Evolutionary conservation across 2,113 vertebrate species (phyloP), one percentile per base, ranked within the genome.

Genomic region (Bubo bubo): DNA sequence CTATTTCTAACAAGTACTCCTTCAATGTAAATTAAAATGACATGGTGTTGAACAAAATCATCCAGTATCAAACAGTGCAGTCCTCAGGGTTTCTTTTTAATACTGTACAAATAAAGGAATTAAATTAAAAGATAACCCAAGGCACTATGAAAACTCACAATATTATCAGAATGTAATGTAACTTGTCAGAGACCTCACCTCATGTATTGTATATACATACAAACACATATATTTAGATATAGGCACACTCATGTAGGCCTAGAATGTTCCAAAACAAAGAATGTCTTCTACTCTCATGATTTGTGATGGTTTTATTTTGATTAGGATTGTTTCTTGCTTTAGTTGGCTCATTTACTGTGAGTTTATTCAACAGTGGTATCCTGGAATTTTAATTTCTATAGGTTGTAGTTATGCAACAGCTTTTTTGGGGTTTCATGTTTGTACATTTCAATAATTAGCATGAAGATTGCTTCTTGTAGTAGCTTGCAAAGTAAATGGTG

Each of bases 21-120:
- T 96, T 87, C 35, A 2, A 41, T 55, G 37, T 86, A 93, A 97
- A 97, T 97, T 96, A 89, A 97, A 96, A 93, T 84, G 58, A 92
- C 0, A 26, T 93, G 84, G 53, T 17, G 3, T 53, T 91, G 95
- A 80, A 79, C 41, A 81, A 94, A 94, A 92, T 83, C 94, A 91
- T 91, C 70, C 52, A 88, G 72, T 93, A 84, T 94, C 91, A 79
- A 96, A 79, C 20, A 62, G 27, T 86, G 62, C 49, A 50, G 26
- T 81, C 81, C 74, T 97, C 2, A 0, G 6, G 55, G 92, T 23
- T 68, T 77, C 52, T 79, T 47, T 73, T 77, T 93, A 70, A 82
- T 91, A 53, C 26, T 89, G 39, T 75, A 83, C 53, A 84, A 93
- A 90, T 60, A 77, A 62, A 96, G 34, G 82, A 81, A 92, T 76